Base-by-base conservation (phyloP, 2,797 vertebrate species). In the Protosalanx chinensis region DNA sequence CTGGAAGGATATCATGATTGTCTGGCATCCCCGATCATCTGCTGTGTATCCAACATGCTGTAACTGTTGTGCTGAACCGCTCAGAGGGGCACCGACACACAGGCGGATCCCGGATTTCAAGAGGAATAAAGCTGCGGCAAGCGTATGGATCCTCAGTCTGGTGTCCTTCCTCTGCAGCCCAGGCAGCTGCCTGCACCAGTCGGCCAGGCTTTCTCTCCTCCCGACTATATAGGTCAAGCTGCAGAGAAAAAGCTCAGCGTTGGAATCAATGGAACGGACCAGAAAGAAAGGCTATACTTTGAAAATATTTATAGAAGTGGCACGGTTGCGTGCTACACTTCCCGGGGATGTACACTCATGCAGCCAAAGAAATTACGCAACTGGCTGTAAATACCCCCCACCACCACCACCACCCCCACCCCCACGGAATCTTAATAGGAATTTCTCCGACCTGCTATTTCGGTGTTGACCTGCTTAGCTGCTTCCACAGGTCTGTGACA, bases 111-210 rank as follows among this genome's bases (percentile, higher is more conserved):
- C 51, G 18, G 51, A 53, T 56, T 56, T n/a, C 5, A 16, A 56
- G 16, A n/a, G 51, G 51, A 16, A n/a, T 56, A 56, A 56, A 56
- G 51, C 51, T 56, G 18, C 10, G 41, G 18, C 10, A 8, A 46
- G 41, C 41, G 41, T 46, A 46, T 46, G 41, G 41, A 56, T 67
- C 35, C 18, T 56, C 51, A n/a, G 51, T n/a, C 51, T 56, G 51
- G 51, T 56, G 18, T 56, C 51, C 18, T 56, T 56, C 51, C 51
- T 16, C 51, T 56, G 51, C 51, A 56, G 60, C 30, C 15, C 8
- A 29, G 15, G 60, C 60, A 62, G 60, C 60, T 62, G 60, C 30
- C 60, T 62, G 60, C 29, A 33, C 27, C 60, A 62, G 1, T 62
- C 30, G 30, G 29, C 29, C 60, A 30, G 15, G 29, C 60, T 62